Conservation (phyloP, 2,797 vertebrate species). For the Acomys russatus region DNA sequence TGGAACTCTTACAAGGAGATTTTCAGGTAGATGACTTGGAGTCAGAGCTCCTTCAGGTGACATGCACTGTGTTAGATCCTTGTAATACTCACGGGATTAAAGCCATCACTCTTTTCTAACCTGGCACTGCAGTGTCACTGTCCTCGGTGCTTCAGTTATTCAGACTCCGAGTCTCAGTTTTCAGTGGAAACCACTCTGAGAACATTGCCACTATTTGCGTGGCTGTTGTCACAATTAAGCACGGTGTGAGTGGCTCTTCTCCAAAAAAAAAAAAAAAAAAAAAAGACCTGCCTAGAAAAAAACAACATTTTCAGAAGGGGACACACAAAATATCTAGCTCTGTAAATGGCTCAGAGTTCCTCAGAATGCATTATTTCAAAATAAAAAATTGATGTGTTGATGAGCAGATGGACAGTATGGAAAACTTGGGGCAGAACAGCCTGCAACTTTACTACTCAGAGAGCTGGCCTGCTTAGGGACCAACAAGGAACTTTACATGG, state of each 20-base stretch:
- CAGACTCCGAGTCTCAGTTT: background rate
- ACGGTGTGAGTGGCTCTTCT: background rate
- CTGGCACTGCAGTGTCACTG: background rate
- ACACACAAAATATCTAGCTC: background rate
- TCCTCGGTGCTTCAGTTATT: background rate
- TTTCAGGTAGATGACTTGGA: background rate
- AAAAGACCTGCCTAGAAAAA: background rate
- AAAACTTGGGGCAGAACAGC: background rate
- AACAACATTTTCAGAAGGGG: background rate
- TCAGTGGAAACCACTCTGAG: constrained; percentile 14
- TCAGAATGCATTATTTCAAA: constrained; percentile 21
- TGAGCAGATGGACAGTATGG: background rate
- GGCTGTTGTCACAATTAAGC: background rate
- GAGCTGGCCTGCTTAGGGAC: background rate
- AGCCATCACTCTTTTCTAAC: background rate
- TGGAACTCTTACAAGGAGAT: background rate
- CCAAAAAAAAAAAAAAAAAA: background rate
- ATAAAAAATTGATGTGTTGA: background rate
- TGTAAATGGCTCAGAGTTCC: background rate
- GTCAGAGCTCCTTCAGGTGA: background rate
- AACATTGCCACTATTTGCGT: background rate
- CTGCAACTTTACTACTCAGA: background rate
- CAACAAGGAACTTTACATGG: background rate
- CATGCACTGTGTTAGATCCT: background rate
- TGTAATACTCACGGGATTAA: background rate